Conservation (phyloP, 2,797 vertebrate genomes). For the Myotis vivesi region DNA sequence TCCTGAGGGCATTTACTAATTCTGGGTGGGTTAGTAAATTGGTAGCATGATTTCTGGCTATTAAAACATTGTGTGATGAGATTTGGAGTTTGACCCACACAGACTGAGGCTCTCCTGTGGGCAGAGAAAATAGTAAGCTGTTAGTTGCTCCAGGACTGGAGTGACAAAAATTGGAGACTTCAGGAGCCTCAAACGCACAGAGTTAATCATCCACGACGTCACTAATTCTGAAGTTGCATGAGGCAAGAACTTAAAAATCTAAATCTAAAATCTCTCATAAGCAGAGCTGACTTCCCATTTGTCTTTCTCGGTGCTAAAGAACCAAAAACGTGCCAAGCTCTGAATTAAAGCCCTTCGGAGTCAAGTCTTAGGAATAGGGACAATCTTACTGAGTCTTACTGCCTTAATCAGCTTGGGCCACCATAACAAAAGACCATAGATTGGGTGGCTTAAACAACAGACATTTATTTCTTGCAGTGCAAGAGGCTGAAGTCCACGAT, state of each 20-base stretch:
- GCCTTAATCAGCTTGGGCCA: background rate
- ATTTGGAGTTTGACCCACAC: background rate
- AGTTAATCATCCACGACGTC: background rate
- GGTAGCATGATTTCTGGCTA: no score
- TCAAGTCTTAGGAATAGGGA: background rate
- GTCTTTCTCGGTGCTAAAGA: background rate
- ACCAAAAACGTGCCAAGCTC: background rate
- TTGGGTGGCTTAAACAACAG: background rate
- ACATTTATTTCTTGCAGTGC: background rate
- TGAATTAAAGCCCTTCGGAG: background rate
- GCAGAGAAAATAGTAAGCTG: background rate
- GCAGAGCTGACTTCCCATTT: background rate
- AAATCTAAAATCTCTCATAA: background rate
- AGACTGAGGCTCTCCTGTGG: no score
- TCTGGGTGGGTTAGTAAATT: background rate
- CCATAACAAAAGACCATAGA: background rate
- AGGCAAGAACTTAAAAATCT: background rate
- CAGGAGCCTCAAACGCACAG: background rate
- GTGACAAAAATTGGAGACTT: background rate
- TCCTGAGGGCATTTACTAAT: background rate
- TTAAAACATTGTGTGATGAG: background rate
- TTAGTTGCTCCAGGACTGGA: background rate
- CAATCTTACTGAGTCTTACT: background rate
- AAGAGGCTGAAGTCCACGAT: background rate
- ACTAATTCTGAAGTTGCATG: background rate